phyloP scores from a whole-genome alignment of 1,140 invertebrate species.

The Mylabris phalerata region DNA sequence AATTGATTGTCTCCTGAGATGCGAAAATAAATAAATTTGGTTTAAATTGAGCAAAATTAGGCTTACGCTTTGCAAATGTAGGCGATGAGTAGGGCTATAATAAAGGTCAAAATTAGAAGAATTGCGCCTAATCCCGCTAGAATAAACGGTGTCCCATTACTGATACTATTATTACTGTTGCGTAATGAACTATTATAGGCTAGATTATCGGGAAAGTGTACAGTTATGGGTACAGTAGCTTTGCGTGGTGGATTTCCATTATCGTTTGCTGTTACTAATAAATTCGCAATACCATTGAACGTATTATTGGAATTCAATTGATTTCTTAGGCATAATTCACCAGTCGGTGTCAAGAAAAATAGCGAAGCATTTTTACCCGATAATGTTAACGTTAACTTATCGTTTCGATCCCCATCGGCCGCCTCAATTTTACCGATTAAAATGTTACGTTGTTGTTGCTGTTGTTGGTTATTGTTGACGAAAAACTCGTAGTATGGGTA shows the following conservation, averaged over 20 bases:
- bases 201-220: slow-evolving; percentile 55
- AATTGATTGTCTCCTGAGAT: slow-evolving; percentile 23
- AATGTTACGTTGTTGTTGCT: slow-evolving; percentile 32
- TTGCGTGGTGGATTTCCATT: slow-evolving; percentile 66
- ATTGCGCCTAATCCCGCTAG: slow-evolving; percentile 64
- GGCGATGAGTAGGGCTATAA: slow-evolving; percentile 64
- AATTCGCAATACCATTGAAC: slow-evolving; percentile 46
- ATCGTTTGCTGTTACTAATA: slow-evolving; percentile 65
- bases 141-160: slow-evolving; percentile 50
- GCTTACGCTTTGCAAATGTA: slow-evolving; percentile 74
- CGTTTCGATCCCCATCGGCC: slow-evolving; percentile 72
- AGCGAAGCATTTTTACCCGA: slow-evolving; percentile 58
- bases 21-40: not conserved
- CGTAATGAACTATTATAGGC: slow-evolving; percentile 42
- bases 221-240: slow-evolving; percentile 66
- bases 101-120: slow-evolving; percentile 61
- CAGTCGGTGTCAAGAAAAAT: slow-evolving; percentile 35
- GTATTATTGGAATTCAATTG: not conserved
- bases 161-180: slow-evolving; percentile 4
- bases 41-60: not conserved
- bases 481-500: slow-evolving; percentile 82
- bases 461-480: slow-evolving; percentile 42
- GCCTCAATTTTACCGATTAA: slow-evolving; percentile 63
- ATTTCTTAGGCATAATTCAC: slow-evolving; percentile 31
- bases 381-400: slow-evolving; percentile 61